Conservation (phyloP, 2,888 invertebrate genomes). For the Epinotia bilunana region DNA sequence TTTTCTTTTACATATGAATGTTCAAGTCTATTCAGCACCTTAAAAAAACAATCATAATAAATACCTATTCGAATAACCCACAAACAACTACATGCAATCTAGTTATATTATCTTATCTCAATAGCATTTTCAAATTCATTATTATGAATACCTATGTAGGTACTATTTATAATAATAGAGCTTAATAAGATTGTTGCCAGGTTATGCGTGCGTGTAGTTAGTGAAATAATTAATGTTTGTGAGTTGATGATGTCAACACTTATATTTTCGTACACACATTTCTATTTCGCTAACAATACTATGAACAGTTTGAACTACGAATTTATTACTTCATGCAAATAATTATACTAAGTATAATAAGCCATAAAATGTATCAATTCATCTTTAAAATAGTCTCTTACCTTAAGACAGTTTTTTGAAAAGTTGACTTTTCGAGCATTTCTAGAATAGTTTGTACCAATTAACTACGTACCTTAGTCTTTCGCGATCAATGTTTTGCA, state of each 20-base stretch:
- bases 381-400: neutral
- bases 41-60: too few relatives aligned
- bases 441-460: too few relatives aligned
- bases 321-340: neutral
- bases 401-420: neutral
- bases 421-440: too few relatives aligned
- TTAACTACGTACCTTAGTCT: too few relatives aligned
- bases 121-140: too few relatives aligned
- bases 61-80: too few relatives aligned
- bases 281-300: neutral
- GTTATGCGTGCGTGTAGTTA: neutral
- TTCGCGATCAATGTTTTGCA: neutral
- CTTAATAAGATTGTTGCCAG: neutral
- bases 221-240: neutral
- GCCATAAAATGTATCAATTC: slow-evolving; percentile 6
- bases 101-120: too few relatives aligned
- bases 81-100: too few relatives aligned
- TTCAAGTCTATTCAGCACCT: too few relatives aligned
- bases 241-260: neutral
- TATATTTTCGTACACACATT: neutral
- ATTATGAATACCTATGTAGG: too few relatives aligned
- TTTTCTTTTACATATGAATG: too few relatives aligned
- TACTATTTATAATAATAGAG: neutral
- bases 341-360: neutral
- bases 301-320: neutral